Conservation (phyloP, 2,888 invertebrate genomes). For the Drosophila seclusa region DNA sequence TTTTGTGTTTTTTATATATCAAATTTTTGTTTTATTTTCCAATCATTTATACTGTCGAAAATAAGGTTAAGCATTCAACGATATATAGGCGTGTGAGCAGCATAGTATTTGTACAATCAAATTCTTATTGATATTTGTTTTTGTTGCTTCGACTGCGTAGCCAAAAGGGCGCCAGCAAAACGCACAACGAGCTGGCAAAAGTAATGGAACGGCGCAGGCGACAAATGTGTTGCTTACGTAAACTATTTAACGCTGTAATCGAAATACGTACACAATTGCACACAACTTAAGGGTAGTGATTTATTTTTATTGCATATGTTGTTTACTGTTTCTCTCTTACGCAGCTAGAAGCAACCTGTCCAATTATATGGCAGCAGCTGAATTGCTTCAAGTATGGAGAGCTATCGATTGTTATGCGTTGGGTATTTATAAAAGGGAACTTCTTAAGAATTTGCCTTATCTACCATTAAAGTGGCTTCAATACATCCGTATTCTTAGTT, state of each 20-base stretch:
- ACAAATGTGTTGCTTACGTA: constrained; percentile 39
- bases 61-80: background rate
- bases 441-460: background rate
- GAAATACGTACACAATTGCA: constrained; percentile 2
- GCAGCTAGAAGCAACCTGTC: background rate
- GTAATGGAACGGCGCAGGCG: constrained; percentile 41
- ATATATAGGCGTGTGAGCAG: constrained; percentile 18
- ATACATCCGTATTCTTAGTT: background rate
- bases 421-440: background rate
- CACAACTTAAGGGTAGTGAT: background rate
- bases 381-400: too few relatives aligned
- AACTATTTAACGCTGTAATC: constrained; percentile 1
- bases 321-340: background rate
- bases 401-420: background rate
- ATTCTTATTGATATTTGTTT: constrained; percentile 70
- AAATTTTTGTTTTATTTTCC: background rate
- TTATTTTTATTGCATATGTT: background rate
- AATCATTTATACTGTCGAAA: background rate
- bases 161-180: constrained; percentile 60
- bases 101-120: constrained; percentile 50
- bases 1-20: background rate
- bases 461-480: background rate
- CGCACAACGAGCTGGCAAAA: constrained; percentile 23
- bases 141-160: constrained; percentile 44
- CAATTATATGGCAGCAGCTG: background rate